Conservation (phyloP, 2,888 invertebrate species). For the Bedellia somnulentella region DNA sequence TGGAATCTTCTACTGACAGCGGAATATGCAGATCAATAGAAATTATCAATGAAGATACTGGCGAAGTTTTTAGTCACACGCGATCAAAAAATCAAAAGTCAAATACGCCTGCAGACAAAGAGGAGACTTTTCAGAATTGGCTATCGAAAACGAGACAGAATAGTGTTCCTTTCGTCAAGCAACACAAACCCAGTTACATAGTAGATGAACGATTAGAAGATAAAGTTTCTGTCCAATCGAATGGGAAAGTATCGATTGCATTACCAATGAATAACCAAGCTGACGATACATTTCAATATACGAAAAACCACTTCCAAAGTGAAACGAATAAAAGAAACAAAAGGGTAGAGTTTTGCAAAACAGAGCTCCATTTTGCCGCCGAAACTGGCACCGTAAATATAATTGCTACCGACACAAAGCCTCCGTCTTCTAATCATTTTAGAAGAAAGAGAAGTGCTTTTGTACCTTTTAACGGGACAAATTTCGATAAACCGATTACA, state of each 20-base stretch:
- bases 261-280: conserved; percentile 32
- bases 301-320: conserved; percentile 22
- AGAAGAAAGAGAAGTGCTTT: conserved; percentile 66
- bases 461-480: conserved; percentile 38
- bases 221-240: conserved; percentile 34
- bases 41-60: conserved; percentile 46
- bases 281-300: conserved; percentile 21
- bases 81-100: too few species aligned
- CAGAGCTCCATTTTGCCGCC: conserved; percentile 84
- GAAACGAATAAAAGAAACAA: conserved; percentile 59
- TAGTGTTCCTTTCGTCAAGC: conserved; percentile 19
- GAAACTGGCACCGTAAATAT: conserved; percentile 85
- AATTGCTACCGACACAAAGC: conserved; percentile 85
- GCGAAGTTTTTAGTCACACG: too few species aligned
- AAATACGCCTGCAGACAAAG: conserved; percentile 18
- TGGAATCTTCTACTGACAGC: conserved; percentile 78
- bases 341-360: conserved; percentile 85
- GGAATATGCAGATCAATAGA: conserved; percentile 75
- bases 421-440: conserved; percentile 81
- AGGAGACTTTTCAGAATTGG: conserved; percentile 46
- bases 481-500: conserved; percentile 51
- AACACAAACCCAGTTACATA: conserved; percentile 22
- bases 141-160: conserved; percentile 33
- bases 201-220: conserved; percentile 24
- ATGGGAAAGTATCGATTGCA: conserved; percentile 42